Evolutionary conservation across 2,888 invertebrate species (phyloP).

Genomic region (Pristionchus exspectatus): DNA sequence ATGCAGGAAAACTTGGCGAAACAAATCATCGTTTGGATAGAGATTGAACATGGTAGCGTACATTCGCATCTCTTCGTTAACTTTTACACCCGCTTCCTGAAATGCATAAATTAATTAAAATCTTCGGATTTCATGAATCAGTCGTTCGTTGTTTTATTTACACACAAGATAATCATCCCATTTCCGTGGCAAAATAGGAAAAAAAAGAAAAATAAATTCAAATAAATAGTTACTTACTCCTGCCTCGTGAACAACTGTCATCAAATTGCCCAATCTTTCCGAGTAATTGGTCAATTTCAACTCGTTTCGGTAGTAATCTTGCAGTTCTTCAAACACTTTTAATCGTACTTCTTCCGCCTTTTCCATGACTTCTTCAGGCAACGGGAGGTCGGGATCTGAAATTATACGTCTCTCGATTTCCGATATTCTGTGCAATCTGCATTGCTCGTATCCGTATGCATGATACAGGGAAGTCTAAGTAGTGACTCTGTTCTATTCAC

Average conservation of each 20-base stretch:
- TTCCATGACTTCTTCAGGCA: not conserved
- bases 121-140: too few species aligned
- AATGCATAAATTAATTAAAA: not conserved
- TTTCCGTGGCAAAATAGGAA: too few species aligned
- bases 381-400: not conserved
- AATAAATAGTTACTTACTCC: not conserved
- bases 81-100: not conserved
- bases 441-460: too few species aligned
- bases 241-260: not conserved
- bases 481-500: too few species aligned
- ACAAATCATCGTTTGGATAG: not conserved
- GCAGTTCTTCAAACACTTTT: not conserved
- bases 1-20: not conserved
- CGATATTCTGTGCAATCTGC: too few species aligned
- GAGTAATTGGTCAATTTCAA: not conserved
- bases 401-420: not conserved
- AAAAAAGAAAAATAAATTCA: too few species aligned
- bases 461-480: too few species aligned
- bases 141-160: too few species aligned
- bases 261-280: not conserved
- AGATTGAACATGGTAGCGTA: constrained; percentile 14
- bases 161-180: too few species aligned
- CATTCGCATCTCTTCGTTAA: constrained; percentile 32
- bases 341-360: not conserved
- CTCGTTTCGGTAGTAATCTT: constrained; percentile 1